phyloP scores from a whole-genome alignment of 2,113 vertebrate genomes.

The Larimichthys crocea region DNA sequence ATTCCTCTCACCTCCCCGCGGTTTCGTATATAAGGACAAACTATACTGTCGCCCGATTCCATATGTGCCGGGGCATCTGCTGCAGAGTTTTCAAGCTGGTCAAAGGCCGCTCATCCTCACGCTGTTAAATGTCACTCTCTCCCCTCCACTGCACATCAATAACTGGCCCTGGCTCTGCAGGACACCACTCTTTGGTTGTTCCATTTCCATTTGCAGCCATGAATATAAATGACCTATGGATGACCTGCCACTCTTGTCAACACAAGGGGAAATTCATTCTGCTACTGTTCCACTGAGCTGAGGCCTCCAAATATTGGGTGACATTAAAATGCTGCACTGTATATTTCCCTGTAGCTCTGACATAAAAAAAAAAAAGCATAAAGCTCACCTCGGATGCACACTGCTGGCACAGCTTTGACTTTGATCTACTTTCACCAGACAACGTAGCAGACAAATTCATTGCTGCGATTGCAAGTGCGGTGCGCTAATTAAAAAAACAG shows the following conservation, averaged over 20 bases:
- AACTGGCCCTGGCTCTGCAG: slow-evolving; percentile 60
- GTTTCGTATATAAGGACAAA: slow-evolving; percentile 44
- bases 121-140: slow-evolving; percentile 77
- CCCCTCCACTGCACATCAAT: slow-evolving; percentile 67
- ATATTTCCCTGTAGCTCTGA: slow-evolving; percentile 61
- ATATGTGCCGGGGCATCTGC: slow-evolving; percentile 45
- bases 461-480: slow-evolving; percentile 73
- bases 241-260: slow-evolving; percentile 57
- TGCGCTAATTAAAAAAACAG: slow-evolving; percentile 82
- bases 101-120: slow-evolving; percentile 42
- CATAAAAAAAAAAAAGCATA: slow-evolving; percentile 43
- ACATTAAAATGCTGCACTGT: slow-evolving; percentile 60
- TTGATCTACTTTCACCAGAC: slow-evolving; percentile 76
- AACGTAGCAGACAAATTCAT: slow-evolving; percentile 69
- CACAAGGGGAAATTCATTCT: slow-evolving; percentile 49
- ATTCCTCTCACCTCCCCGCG: slow-evolving; percentile 29
- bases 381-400: slow-evolving; percentile 42
- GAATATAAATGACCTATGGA: slow-evolving; percentile 72
- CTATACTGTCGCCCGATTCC: slow-evolving; percentile 18
- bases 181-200: slow-evolving; percentile 61
- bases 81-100: slow-evolving; percentile 36
- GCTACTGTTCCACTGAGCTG: slow-evolving; percentile 33
- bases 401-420: slow-evolving; percentile 65
- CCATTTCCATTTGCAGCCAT: slow-evolving; percentile 68
- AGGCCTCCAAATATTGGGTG: slow-evolving; percentile 51